Base-by-base conservation (phyloP, 92 coral and sea anemone species). In the Porites evermanni region DNA sequence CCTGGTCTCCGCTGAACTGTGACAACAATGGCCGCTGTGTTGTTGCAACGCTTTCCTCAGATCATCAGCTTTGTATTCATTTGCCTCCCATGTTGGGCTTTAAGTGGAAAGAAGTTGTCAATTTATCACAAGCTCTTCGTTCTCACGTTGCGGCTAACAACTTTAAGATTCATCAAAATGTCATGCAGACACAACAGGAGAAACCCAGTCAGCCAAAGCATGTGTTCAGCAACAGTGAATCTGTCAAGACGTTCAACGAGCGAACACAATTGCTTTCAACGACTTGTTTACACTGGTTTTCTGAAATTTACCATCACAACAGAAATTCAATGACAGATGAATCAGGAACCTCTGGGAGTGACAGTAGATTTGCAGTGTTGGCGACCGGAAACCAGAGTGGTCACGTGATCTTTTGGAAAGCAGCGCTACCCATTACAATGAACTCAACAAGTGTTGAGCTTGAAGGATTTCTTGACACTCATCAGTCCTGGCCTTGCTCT, bases 1-100 rank as follows among this genome's bases (percentile, higher is more conserved):
- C 87, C 17, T 90, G 96, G 96, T 93, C 96, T n/a, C 96, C 96
- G 5, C 82, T 87, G 23, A 91, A 89, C 60, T 90, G 93, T 74
- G 94, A 93, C 60, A 53, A 14, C 12, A 85, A 74, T 72, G 87
- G 93, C 68, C 91, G 87, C 53, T 83, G 87, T 51, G 64, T 83
- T 20, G 64, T 83, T 13, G 87, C 87, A 63, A 66, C 87, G 1
- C 73, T 83, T 23, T 73, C 16, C 32, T 73, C 87, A 12, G 87
- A 83, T 24, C 47, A 72, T 44, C 87, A 83, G 50, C 87, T 83
- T 12, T 75, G 64, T 63, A 47, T 83, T 16, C 53, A 83, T 24
- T 20, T 73, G n/a, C 50, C 80, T 63, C 87, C 87, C 6, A 23
- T 52, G 16, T 32, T 64, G 32, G 87, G 79, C 14, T 60, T 32